Evolutionary conservation across 2,797 vertebrate genomes (phyloP), one percentile per base, ranked within the genome.

Genomic region (Eutrigla gurnardus): DNA sequence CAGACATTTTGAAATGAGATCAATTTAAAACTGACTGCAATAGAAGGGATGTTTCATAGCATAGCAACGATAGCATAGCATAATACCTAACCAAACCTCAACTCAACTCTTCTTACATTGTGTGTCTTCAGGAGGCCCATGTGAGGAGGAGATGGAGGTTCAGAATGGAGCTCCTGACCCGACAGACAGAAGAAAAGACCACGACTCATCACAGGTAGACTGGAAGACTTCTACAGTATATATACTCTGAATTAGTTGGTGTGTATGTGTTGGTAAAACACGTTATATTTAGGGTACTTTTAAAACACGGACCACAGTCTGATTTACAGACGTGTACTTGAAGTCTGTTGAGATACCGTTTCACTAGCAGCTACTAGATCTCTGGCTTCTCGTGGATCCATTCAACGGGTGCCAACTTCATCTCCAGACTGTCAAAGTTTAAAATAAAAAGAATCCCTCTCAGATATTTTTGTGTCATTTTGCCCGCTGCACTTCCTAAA

Each of bases 131-230:
- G 83, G 75, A 36, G 68, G 43, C 6, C 18, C 73, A 33, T 73
- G 58, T 55, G 54, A 86, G n/a, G 77, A 86, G 60, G 71, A 80
- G 11, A 78, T 85, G 73, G 80, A 80, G 73, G 15, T 63, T 61
- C 80, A 80, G 45, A 32, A 61, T 32, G 75, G 43, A 45, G 53
- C 67, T 12, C 8, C 59, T 7, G 70, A 39, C 15, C 52, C 10
- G 10, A 55, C 43, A 5, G 72, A 67, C 25, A 52, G 53, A 45
- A 61, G 66, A 47, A 78, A 52, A 55, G 55, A 64, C 33, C 37
- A 35, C n/a, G 13, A n/a, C 14, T 59, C 71, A 17, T 63, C 85
- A 50, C 81, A 87, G 81, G 87, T 89, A 70, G 5, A 15, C 32
- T 54, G 25, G 54, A 14, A n/a, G 3, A 14, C 17, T 6, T 2